These are phyloP conservation scores for Coelopa pilipes DNA, from an alignment of 2,888 invertebrate species.

Conservation along the genomic window DNA sequence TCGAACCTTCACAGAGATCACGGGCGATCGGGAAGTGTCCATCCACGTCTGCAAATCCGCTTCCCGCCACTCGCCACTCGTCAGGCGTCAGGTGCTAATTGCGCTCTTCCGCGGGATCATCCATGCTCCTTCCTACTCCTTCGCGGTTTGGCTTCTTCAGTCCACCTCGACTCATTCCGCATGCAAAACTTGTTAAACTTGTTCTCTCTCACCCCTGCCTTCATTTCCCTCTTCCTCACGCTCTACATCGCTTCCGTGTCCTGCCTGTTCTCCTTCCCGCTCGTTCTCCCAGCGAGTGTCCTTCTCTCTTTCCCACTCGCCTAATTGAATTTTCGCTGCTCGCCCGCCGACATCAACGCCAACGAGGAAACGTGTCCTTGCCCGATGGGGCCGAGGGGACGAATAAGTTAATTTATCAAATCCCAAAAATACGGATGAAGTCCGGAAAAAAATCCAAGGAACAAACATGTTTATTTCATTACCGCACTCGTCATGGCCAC, in stretches of 20 bases:
- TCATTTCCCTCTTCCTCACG: no score
- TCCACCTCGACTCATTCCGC: no score
- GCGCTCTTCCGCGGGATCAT: not conserved
- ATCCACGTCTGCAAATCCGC: no score
- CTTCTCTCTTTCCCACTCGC: no score
- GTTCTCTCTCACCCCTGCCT: no score
- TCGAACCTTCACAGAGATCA: no score
- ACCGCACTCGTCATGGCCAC: slow-evolving; percentile 44
- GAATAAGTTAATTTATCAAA: slow-evolving; percentile 29
- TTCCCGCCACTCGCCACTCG: not conserved
- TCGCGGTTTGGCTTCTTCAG: no score
- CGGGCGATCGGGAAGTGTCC: no score
- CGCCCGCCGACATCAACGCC: slow-evolving; percentile 6
- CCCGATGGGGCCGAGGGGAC: not conserved
- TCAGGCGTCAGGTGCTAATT: slow-evolving; percentile 29
- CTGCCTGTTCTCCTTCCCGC: no score
- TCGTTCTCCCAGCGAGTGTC: not conserved
- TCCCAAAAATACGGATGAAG: not conserved
- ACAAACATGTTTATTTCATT: slow-evolving; percentile 52
- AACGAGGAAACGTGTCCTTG: slow-evolving; percentile 9
- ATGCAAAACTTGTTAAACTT: no score
- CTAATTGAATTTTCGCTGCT: slow-evolving; percentile 27
- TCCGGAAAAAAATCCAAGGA: not conserved
- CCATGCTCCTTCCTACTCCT: no score
- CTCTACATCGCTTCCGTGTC: no score